Percentiles rank a stretch among this genome's conserved stretches.
Conservation (phyloP, 2,888 invertebrate genomes). For the Periphyllus acericola region DNA sequence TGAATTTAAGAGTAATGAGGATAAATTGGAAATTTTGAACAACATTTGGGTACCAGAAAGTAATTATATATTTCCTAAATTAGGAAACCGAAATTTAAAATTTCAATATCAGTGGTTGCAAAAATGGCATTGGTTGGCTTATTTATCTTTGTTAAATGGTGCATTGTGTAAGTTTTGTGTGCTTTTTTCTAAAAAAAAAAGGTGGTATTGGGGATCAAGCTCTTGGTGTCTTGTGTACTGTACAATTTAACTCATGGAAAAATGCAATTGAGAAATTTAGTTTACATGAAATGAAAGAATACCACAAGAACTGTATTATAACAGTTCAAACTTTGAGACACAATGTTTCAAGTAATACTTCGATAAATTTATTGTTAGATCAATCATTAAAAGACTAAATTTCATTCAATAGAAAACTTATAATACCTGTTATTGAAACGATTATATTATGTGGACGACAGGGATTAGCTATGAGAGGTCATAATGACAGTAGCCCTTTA, state of each 20-base stretch:
- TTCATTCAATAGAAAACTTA: constrained; percentile 2
- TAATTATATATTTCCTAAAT: constrained; percentile 13
- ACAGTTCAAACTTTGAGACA: constrained; percentile 17
- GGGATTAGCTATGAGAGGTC: too few relatives aligned
- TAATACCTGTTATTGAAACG: constrained; percentile 17
- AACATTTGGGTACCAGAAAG: constrained; percentile 22
- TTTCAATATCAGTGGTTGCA: constrained; percentile 42
- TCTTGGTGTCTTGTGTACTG: background rate
- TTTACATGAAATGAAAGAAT: constrained; percentile 1
- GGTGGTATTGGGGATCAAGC: constrained; percentile 9
- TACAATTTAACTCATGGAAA: constrained; percentile 1
- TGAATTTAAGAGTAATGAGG: constrained; percentile 17
- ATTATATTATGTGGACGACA: too few relatives aligned
- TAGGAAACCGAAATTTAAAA: constrained; percentile 47
- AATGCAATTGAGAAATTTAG: constrained; percentile 3
- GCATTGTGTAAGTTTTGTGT: constrained; percentile 24
- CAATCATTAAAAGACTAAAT: constrained; percentile 53
- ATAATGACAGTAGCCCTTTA: too few relatives aligned
- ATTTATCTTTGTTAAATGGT: constrained; percentile 24
- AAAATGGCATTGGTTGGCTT: constrained; percentile 33
- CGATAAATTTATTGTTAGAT: constrained; percentile 62
- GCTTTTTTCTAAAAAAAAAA: background rate
- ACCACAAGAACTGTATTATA: constrained; percentile 24
- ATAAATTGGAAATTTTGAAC: constrained; percentile 8
- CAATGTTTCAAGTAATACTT: constrained; percentile 21